phyloP scores from a whole-genome alignment of 2,113 vertebrate species.

The Tupaia chinensis region DNA sequence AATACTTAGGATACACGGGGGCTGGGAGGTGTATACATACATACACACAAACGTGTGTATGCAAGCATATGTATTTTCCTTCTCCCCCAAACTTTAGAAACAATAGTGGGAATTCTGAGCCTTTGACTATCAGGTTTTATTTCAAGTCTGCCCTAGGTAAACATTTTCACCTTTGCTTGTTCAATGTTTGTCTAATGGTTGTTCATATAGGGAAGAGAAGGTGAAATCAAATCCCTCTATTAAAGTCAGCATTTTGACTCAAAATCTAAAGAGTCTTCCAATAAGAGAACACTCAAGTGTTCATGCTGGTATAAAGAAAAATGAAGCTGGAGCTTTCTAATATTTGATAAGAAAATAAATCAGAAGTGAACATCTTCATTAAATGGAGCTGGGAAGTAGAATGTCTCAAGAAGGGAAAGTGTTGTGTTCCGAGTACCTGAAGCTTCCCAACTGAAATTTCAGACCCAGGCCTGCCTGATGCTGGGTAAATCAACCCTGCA shows the following conservation, averaged over 20 bases:
- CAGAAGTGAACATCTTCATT: not conserved
- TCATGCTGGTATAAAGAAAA: not conserved
- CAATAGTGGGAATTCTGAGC: not conserved
- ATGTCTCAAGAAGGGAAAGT: not conserved
- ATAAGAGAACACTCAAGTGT: not conserved
- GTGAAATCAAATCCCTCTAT: not conserved
- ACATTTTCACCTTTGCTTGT: not conserved
- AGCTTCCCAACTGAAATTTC: not conserved
- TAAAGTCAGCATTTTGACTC: not conserved
- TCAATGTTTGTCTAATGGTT: not conserved
- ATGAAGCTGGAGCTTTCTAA: constrained; percentile 16
- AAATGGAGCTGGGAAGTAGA: not conserved
- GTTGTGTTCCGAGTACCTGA: not conserved
- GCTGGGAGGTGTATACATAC: not conserved
- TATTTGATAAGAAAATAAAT: not conserved
- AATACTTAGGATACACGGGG: not conserved
- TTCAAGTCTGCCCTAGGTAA: not conserved
- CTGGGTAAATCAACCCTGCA: not conserved
- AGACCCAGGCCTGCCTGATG: not conserved
- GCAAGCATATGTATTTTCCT: no score
- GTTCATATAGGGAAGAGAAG: not conserved
- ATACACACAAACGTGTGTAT: not conserved
- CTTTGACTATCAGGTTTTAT: not conserved
- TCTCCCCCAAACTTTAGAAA: not conserved
- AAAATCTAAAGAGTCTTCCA: not conserved